phyloP scores from a whole-genome alignment of 1,140 invertebrate species.

The Oedothorax gibbosus region DNA sequence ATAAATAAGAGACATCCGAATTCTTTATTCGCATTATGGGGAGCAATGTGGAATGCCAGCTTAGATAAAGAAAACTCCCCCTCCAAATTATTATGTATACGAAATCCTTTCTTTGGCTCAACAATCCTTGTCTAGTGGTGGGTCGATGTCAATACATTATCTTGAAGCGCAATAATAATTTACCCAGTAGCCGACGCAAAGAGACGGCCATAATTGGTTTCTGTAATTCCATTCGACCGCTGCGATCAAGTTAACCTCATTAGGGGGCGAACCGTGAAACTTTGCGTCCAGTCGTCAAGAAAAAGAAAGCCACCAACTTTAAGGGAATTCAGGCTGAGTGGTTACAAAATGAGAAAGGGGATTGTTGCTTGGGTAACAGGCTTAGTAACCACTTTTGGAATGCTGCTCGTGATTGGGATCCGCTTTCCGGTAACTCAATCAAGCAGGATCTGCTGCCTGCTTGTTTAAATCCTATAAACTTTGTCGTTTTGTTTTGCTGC shows the following conservation, averaged over 20 bases:
- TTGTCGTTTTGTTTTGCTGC: constrained; percentile 50
- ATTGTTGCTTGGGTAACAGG: constrained; percentile 60
- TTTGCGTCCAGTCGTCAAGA: constrained; percentile 12
- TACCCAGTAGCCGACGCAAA: constrained; percentile 52
- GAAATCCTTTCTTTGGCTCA: constrained; percentile 47
- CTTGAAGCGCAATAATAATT: constrained; percentile 56
- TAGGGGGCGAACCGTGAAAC: constrained; percentile 37
- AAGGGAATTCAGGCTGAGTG: constrained; percentile 58
- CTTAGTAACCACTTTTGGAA: constrained; percentile 46
- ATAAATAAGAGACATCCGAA: constrained; percentile 45
- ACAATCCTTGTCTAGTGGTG: constrained; percentile 51
- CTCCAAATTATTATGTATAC: constrained; percentile 59
- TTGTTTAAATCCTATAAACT: constrained; percentile 61
- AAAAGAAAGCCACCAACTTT: constrained; percentile 48
- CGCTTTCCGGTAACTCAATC: constrained; percentile 50
- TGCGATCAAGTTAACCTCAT: constrained; percentile 53
- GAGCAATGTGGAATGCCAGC: constrained; percentile 33
- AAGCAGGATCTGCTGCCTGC: constrained; percentile 46
- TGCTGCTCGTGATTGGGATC: constrained; percentile 13
- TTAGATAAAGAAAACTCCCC: constrained; percentile 61
- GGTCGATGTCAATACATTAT: constrained; percentile 59
- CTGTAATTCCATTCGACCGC: constrained; percentile 60
- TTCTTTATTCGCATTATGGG: constrained; percentile 44
- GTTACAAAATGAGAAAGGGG: constrained; percentile 60
- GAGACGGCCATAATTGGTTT: constrained; percentile 56